Base-by-base conservation (phyloP, 2,113 vertebrate species). In the Prionailurus viverrinus region DNA sequence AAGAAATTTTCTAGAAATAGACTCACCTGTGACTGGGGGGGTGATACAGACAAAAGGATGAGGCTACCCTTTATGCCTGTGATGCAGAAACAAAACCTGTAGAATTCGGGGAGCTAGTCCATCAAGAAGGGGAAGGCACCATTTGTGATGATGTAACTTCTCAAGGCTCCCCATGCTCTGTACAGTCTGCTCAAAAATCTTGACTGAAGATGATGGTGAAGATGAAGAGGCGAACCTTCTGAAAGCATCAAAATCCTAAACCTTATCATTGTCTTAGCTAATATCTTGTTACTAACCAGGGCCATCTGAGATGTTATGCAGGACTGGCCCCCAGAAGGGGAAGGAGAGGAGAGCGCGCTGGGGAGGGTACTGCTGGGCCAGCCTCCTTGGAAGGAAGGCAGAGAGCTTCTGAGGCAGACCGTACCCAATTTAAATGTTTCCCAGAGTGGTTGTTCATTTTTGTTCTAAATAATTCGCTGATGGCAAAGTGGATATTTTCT, bases 391-490 rank as follows among this genome's bases (percentile, higher is more conserved):
- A 53, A 93, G 48, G n/a, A 63, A 88, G 68, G 15, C 39, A 16
- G 36, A 18, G n/a, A 36, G 9, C 33, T 58, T 27, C 63, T 36
- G 33, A 78, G 36, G 18, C 36, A 53, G 89, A 45, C 27, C 7
- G 73, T 4, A 41, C 39, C 85, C 16, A 15, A 21, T 96, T 51
- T 21, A 51, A 69, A 33, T 69, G 61, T n/a, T 92, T 94, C 21
- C 51, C 53, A 25, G 15, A 0, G 23, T 33, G 5, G 18, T 5
- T 58, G 23, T 36, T 96, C 16, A 18, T 81, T 94, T 96, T 96
- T 74, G 41, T 66, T 80, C 21, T n/a, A 76, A 89, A 73, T 55
- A 79, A 41, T 79, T 96, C 73, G 7, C 55, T 82, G 79, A 95
- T 33, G 41, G 36, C 16, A 58, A 89, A 96, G 55, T 71, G 33